Base-by-base conservation (phyloP, 2,113 vertebrate species). In the Taurulus bubalis region DNA sequence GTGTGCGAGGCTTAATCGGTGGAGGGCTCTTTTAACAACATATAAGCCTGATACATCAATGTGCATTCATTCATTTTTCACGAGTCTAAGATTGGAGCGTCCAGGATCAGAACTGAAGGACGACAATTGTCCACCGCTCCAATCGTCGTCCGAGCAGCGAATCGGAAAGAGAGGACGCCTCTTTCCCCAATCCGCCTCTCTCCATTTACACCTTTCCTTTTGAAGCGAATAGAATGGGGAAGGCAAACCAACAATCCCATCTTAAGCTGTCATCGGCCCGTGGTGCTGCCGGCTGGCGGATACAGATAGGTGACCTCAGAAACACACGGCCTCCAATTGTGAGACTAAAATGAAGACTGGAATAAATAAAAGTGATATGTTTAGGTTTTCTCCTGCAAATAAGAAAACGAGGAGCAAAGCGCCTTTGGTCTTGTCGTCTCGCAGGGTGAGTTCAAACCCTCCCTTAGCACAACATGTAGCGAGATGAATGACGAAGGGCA, bases 181-280 rank as follows among this genome's bases (percentile, higher is more conserved):
- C 26, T 66, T 34, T 18, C 38, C 49, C 56, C 38, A 53, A 40
- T 15, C 28, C 40, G 42, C 20, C 70, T 75, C 14, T 77, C 14
- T 72, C 26, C 26, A 75, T 80, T 79, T 73, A 38, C 15, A 71
- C 34, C 16, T n/a, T 34, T 75, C 53, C 22, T 53, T 77, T 75
- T 67, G 56, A 72, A 79, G 53, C 85, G 77, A 71, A 45, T 47
- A 67, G 15, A 81, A 73, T 15, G 15, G 42, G 12, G 38, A 70
- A 65, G 68, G 18, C 16, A 64, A 83, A 85, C 78, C 71, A 80
- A 73, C 70, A 78, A 68, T 74, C 78, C 72, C 66, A 84, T 83
- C 79, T 82, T 32, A 77, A 36, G 26, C 62, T 60, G 75, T 73
- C 69, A 42, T 71, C 14, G 18, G 62, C 67, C 70, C 45, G 49